These are phyloP conservation scores for Lonchura striata DNA, from an alignment of 2,113 vertebrate genomes.

Conservation along the genomic window DNA sequence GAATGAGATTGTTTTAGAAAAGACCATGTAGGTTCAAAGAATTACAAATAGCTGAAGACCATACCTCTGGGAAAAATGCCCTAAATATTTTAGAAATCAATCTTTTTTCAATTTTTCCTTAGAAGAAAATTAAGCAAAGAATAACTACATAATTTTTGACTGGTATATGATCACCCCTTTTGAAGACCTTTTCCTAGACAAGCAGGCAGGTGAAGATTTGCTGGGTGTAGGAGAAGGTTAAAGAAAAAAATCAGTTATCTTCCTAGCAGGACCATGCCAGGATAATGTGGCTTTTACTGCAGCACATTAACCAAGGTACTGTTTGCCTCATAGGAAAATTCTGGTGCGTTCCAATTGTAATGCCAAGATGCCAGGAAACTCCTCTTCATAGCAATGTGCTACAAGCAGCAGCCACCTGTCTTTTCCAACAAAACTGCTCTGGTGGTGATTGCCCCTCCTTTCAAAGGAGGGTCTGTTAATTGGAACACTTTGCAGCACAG, in stretches of 20 bases:
- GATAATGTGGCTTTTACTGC: not conserved
- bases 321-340: not conserved
- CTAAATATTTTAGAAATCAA: not conserved
- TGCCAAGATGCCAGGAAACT: not conserved
- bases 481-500: no score
- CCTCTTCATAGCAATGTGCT: not conserved
- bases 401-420: not conserved
- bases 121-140: not conserved
- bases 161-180: not conserved
- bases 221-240: not conserved
- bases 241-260: not conserved
- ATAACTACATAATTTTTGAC: not conserved
- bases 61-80: not conserved
- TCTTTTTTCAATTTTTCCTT: not conserved
- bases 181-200: not conserved
- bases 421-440: not conserved
- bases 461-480: not conserved
- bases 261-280: not conserved
- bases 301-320: not conserved
- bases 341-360: rapidly evolving
- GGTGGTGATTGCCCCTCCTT: rapidly evolving
- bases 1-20: not conserved
- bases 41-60: not conserved
- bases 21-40: not conserved
- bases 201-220: not conserved